phyloP scores from a whole-genome alignment of 2,888 invertebrate species.

The Caenorhabditis sp. region DNA sequence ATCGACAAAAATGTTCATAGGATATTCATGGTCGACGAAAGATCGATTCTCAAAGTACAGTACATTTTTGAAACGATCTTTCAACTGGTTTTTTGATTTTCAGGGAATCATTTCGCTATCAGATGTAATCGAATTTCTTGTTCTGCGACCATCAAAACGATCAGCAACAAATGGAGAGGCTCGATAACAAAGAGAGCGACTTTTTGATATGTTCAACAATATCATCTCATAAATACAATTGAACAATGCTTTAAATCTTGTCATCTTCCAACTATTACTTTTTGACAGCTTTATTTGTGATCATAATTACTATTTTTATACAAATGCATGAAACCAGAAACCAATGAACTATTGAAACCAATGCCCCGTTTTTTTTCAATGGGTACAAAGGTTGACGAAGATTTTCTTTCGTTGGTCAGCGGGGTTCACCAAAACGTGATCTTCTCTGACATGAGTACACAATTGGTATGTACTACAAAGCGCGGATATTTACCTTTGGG shows the following conservation, averaged over 20 bases:
- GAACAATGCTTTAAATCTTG: conserved; percentile 37
- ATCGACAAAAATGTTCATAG: conserved; percentile 71
- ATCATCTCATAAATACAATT: conserved; percentile 30
- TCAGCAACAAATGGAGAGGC: conserved; percentile 16
- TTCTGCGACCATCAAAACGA: conserved; percentile 44
- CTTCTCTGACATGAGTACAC: conserved; percentile 61
- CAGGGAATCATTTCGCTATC: conserved; percentile 65
- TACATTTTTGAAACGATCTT: neutral
- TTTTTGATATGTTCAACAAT: conserved; percentile 30
- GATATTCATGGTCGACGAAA: conserved; percentile 63
- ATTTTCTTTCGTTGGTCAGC: conserved; percentile 29
- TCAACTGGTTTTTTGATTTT: conserved; percentile 14
- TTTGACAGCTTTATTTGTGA: conserved; percentile 6
- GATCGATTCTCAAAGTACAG: conserved; percentile 51
- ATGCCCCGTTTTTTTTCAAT: conserved; percentile 2
- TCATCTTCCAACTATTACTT: neutral
- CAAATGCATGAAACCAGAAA: too few species aligned
- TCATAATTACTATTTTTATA: conserved; percentile 2
- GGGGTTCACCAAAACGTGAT: conserved; percentile 60
- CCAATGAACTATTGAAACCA: conserved; percentile 28
- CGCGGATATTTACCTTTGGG: conserved; percentile 59
- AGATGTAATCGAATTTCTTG: conserved; percentile 61
- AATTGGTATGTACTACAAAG: conserved; percentile 60
- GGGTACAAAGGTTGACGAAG: conserved; percentile 28
- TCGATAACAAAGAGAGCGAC: conserved; percentile 21